Evolutionary conservation across 2,888 invertebrate species (phyloP), one percentile per base, ranked within the genome.

Genomic region (Thysanoteuthis rhombus): DNA sequence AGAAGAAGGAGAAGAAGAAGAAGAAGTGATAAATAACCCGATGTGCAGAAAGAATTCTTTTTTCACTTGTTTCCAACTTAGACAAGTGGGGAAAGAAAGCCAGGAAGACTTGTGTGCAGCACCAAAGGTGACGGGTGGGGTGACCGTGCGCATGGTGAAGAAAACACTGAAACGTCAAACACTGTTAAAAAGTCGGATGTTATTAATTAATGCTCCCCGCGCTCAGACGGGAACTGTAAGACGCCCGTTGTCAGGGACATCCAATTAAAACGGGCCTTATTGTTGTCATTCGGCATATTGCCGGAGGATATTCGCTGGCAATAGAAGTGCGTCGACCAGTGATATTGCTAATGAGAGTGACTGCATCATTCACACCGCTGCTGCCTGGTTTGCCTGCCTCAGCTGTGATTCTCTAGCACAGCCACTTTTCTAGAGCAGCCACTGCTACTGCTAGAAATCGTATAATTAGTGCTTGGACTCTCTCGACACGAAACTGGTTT

Each of bases 41-140:
- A n/a, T 36, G 75, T n/a, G 36, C 75, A 75, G 75, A 75, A n/a
- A 75, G 75, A 75, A 52, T 75, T 75, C 75, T 75, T 36, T 75
- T 75, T 75, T 75, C 75, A 75, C 75, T 75, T 75, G n/a, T 75
- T 75, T n/a, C 75, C 75, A 75, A 75, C 75, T 75, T 75, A 1
- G 75, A 75, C 75, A n/a, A 36, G 75, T 75, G 19, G 75, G 75
- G 12, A 75, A 75, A n/a, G 75, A 75, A n/a, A 12, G 75, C n/a
- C n/a, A 16, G 25, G 75, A 36, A n/a, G n/a, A 36, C 16, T 75
- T 75, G 75, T 75, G 75, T 16, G n/a, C n/a, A 16, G n/a, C n/a
- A 75, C n/a, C 75, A 75, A 75, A 75, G 75, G 75, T 75, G 75
- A 75, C 75, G 75, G 75, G n/a, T n/a, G 75, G 75, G 75, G 75